Base-by-base conservation (phyloP, 2,797 vertebrate species). In the Anguilla anguilla region DNA sequence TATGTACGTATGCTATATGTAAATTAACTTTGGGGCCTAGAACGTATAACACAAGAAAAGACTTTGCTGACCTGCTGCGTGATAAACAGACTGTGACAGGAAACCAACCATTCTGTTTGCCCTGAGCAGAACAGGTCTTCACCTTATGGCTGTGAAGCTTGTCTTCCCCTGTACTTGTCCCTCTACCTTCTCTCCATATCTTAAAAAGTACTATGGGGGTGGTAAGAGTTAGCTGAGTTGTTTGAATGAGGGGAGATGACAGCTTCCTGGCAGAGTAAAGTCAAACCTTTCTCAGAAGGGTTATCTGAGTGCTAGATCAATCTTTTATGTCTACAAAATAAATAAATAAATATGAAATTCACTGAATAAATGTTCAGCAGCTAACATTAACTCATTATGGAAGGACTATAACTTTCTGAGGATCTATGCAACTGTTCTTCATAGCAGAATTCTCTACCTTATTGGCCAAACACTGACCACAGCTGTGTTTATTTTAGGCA, bases 31-130 rank as follows among this genome's bases (percentile, higher is more conserved):
- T 77, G 15, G 74, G 31, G 74, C 31, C 43, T 77, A 77, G 74
- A 22, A 77, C 43, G 74, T 43, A 77, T 77, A 77, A 43, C 17
- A 22, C 2, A 43, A 17, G 74, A 35, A 35, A 43, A 77, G 74
- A 22, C 74, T 17, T 39, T 35, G 43, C 74, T 39, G 35, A 77
- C 74, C 74, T 46, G 74, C 39, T 77, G 39, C 19, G 39, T 77
- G 74, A 77, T 17, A 43, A 77, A 35, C 39, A 77, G 35, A 43
- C 74, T 77, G 74, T 43, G 74, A 77, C 74, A 77, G 74, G 35
- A 77, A 39, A 43, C 74, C 74, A 77, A 43, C 31, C 31, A 43
- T 17, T 22, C 35, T 3, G 35, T 15, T 77, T 43, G 74, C 39
- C 74, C 35, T 43, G 35, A 77, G 74, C 74, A 77, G 31, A 77